Evolutionary conservation across 1,140 invertebrate genomes (phyloP).

Genomic region (Polypedilum vanderplanki): DNA sequence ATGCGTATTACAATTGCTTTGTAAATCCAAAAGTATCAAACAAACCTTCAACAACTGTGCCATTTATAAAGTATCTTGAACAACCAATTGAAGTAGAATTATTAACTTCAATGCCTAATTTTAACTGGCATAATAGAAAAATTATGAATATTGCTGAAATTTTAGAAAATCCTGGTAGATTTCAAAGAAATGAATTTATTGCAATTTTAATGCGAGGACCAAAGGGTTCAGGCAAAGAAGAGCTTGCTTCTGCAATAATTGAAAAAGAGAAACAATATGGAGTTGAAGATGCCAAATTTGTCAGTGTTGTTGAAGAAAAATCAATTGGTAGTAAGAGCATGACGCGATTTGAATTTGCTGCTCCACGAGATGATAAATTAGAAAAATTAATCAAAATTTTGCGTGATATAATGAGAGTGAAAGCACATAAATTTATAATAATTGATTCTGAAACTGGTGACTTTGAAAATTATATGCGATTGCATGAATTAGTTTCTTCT

Average conservation of each 20-base stretch:
- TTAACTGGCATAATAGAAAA: conserved; percentile 3
- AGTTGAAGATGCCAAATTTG: neutral
- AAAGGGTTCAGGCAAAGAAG: neutral
- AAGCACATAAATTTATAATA: neutral
- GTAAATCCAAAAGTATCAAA: neutral
- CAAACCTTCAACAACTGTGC: neutral
- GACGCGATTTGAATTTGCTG: neutral
- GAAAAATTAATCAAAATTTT: neutral
- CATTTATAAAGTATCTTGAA: neutral
- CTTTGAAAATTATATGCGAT: neutral
- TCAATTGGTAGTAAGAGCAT: neutral
- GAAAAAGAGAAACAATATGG: neutral
- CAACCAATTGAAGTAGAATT: neutral
- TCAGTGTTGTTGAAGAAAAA: neutral
- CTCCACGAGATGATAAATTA: neutral
- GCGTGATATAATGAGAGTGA: neutral
- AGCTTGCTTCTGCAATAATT: neutral
- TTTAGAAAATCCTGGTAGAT: neutral
- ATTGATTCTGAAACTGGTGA: neutral
- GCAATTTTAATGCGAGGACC: neutral
- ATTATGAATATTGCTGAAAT: neutral
- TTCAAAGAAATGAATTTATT: neutral
- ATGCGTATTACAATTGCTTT: neutral
- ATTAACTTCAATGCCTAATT: neutral
- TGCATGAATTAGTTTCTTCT: neutral